These are phyloP conservation scores for Ianthella basta DNA, from an alignment of 37 sponge, comb jelly and placozoan species.

Conservation along the genomic window DNA sequence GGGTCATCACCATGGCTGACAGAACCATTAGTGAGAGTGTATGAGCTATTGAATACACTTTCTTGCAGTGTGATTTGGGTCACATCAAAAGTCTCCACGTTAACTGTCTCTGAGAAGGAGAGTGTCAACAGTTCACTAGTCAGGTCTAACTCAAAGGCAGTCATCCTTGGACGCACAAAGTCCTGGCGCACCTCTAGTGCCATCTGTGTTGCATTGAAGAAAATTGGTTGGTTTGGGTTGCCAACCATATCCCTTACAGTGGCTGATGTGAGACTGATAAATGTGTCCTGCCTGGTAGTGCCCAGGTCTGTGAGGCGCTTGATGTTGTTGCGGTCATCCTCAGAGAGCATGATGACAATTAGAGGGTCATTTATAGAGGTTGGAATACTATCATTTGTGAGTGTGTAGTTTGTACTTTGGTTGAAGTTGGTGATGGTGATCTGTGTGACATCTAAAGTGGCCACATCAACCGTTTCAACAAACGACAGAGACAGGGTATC, in stretches of 20 bases:
- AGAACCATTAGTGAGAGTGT: conserved; percentile 58
- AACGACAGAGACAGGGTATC: conserved; percentile 75
- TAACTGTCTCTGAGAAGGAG: conserved; percentile 87
- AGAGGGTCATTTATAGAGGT: conserved; percentile 49
- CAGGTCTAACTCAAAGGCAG: conserved; percentile 76
- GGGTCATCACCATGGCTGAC: conserved; percentile 79
- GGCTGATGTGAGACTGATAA: conserved; percentile 39
- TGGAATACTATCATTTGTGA: conserved; percentile 57
- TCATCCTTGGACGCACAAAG: conserved; percentile 49
- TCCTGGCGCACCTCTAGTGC: conserved; percentile 58
- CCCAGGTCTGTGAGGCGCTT: conserved; percentile 74
- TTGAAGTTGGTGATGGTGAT: conserved; percentile 56
- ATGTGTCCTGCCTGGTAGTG: conserved; percentile 60
- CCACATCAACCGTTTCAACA: conserved; percentile 77
- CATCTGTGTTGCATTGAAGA: not conserved
- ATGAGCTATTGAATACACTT: conserved; percentile 6
- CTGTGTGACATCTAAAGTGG: conserved; percentile 63
- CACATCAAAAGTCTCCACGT: conserved; percentile 64
- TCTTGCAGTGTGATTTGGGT: conserved; percentile 75
- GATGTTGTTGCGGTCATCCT: conserved; percentile 82
- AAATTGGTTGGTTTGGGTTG: conserved; percentile 40
- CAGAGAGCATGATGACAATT: conserved; percentile 67
- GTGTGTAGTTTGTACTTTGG: conserved; percentile 37
- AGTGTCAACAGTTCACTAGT: conserved; percentile 72
- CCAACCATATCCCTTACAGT: conserved; percentile 73